Evolutionary conservation across 1,140 invertebrate species (phyloP), one percentile per base, ranked within the genome.

Genomic region (Ceratosolen solmsi): DNA sequence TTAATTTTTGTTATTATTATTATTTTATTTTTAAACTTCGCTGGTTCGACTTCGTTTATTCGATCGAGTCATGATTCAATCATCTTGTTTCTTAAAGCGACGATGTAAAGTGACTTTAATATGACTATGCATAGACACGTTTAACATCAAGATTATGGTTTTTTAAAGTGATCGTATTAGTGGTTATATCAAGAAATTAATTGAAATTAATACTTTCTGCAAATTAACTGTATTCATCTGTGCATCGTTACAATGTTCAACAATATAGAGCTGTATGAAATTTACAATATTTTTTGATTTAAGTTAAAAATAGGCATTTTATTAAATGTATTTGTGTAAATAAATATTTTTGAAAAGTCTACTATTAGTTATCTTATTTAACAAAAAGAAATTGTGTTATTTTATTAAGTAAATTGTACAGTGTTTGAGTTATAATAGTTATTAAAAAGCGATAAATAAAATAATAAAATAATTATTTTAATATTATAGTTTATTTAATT

Each of bases 271-370:
- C n/a, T 73, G 38, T 80, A 80, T 72, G 3, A 51, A 80, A 51
- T n/a, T 74, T 80, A 80, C 54, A 73, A 80, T 80, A 63, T 73
- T 60, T 80, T 71, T 70, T 72, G 9, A 38, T 49, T 74, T 80
- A 63, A 80, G 58, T 73, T 80, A 51, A 80, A n/a, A n/a, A 73
- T 80, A 80, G 70, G 56, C 25, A 80, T 73, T 80, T 80, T 74
- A 80, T 79, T 79, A 79, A 79, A 79, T 79, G 78, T 79, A 79
- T 72, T 72, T 80, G 79, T 80, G 79, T 80, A 80, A 80, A 80
- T 80, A 80, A 80, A 80, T 80, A 80, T 80, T 80, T 80, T 80
- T 80, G 79, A 74, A 80, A 80, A 80, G 65, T 74, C 51, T 79
- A 72, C 25, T 25, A 25, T 46, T 46, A 1, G 25, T 22, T 71